phyloP scores from a whole-genome alignment of 2,797 vertebrate species.

The Ptychobarbus kaznakovi region DNA sequence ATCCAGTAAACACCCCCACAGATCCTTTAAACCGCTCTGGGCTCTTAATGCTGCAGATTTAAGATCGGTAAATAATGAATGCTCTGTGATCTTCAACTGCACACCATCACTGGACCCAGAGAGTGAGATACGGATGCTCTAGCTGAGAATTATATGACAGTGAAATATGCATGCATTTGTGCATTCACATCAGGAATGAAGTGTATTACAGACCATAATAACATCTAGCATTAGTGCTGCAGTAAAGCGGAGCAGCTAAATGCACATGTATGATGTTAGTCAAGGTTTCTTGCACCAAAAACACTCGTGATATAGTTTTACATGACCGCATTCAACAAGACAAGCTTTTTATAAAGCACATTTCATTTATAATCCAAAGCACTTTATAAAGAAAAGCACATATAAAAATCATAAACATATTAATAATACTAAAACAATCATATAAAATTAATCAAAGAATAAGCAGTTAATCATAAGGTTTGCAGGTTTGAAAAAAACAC shows the following conservation, averaged over 20 bases:
- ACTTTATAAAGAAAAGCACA: neutral
- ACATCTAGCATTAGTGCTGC: neutral
- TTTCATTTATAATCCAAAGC: neutral
- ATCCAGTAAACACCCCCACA: conserved; percentile 25
- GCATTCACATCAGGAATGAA: neutral
- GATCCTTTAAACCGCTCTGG: conserved; percentile 18
- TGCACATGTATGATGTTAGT: neutral
- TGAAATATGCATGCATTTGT: conserved; percentile 14
- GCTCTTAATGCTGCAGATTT: conserved; percentile 44
- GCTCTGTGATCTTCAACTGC: conserved; percentile 33
- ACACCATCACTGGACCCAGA: neutral
- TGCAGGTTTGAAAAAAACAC: no score
- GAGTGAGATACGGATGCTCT: conserved; percentile 27
- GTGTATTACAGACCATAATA: neutral
- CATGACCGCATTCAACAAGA: neutral
- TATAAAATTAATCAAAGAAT: no score
- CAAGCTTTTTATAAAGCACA: neutral
- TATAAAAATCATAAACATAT: neutral
- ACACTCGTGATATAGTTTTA: neutral
- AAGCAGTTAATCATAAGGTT: no score
- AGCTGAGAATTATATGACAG: conserved; percentile 22
- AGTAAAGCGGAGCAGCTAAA: neutral
- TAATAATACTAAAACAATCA: neutral
- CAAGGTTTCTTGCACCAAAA: neutral
- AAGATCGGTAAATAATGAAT: conserved; percentile 51